Evolutionary conservation across 2,113 vertebrate genomes (phyloP), one percentile per base, ranked within the genome.

Genomic region (Periophthalmodon schlosseri): DNA sequence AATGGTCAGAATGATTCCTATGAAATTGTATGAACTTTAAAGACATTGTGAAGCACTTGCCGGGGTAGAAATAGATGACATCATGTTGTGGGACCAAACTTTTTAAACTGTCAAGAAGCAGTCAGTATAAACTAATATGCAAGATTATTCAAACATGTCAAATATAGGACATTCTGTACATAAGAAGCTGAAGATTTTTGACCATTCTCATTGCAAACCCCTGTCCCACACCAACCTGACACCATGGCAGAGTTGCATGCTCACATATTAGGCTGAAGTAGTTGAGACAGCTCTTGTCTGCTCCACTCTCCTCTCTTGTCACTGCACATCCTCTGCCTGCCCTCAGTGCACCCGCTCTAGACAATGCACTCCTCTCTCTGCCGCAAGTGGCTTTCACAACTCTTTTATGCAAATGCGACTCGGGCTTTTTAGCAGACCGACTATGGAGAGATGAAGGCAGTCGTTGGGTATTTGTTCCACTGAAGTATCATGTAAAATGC

Each of bases 401-500:
- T 50, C 70, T 73, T 60, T 60, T 74, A 75, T 85, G 76, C 78
- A 81, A 82, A 88, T 78, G 67, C 75, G 65, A 34, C 50, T 64
- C 39, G 23, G 76, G 44, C 73, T 80, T 77, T 72, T 75, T 69
- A 76, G 57, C 20, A 9, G 64, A 23, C 57, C 15, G 28, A 34
- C 60, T 34, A 34, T 28, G 10, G 54, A 34, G 28, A 63, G 28
- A 69, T 21, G 73, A 83, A 80, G 74, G 72, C 66, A 64, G 79
- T 86, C 80, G 73, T 70, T 58, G 77, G 79, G 70, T 65, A 84
- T 87, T 84, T 86, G 78, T 82, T 85, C 66, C 74, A 75, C 44
- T 7, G 68, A 81, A 69, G 75, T 85, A 80, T 84, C 76, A 81
- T 87, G 77, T 84, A 84, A 88, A 87, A 80, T 83, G 72, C 76